These are phyloP conservation scores for Brachionus manjavacas DNA, from an alignment of 1,140 invertebrate genomes.

Conservation along the genomic window DNA sequence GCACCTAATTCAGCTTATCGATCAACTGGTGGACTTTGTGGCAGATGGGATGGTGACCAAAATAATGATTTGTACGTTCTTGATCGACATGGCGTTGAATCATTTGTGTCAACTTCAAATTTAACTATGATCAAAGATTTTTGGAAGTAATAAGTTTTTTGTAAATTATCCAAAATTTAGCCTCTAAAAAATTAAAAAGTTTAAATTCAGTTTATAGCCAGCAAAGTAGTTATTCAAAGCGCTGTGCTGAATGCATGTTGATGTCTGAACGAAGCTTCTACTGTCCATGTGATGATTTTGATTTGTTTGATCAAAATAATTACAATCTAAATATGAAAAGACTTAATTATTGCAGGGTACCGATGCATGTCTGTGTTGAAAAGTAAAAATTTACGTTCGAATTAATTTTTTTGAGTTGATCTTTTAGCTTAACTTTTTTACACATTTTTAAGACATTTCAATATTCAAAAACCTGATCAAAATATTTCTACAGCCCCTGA, in stretches of 20 bases:
- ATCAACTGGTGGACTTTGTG: background rate
- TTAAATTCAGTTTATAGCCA: background rate
- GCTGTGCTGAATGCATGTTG: conserved; percentile 22
- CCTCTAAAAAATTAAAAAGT: background rate
- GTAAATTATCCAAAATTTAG: background rate
- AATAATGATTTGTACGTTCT: background rate
- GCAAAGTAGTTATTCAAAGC: background rate
- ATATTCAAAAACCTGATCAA: background rate
- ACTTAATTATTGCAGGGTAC: background rate
- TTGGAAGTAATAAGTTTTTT: background rate
- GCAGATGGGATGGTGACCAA: background rate
- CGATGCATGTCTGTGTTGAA: conserved; percentile 21
- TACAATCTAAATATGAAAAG: background rate
- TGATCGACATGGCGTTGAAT: conserved; percentile 16
- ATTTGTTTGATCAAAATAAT: background rate
- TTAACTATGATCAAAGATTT: background rate
- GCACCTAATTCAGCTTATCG: background rate
- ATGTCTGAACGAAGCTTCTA: conserved; percentile 17
- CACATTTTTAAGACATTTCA: background rate
- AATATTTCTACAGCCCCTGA: background rate
- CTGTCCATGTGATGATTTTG: conserved; percentile 32
- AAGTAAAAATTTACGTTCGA: background rate
- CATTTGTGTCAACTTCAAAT: background rate
- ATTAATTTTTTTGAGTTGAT: no score
- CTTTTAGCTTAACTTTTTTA: background rate